Percentiles rank a stretch among this genome's conserved stretches.
Conservation (phyloP, 2,888 invertebrate species). For the Habroteleia sp. region DNA sequence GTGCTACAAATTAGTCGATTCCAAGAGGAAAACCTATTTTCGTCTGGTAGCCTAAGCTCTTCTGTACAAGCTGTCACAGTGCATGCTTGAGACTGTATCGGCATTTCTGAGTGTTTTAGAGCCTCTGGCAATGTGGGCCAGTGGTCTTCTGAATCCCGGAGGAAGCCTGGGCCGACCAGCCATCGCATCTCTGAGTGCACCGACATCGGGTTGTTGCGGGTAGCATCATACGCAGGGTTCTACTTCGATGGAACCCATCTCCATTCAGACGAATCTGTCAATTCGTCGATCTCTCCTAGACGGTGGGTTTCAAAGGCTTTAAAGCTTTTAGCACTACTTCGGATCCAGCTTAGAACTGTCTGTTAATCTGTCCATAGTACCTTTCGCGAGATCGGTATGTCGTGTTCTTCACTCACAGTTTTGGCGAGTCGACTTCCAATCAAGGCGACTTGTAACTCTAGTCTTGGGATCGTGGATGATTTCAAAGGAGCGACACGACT, state of each 20-base stretch:
- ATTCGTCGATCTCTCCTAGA: conserved; percentile 64
- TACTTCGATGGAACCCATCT: conserved; percentile 61
- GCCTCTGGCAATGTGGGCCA: too few relatives aligned
- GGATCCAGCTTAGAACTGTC: conserved; percentile 5
- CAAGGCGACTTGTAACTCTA: conserved; percentile 37
- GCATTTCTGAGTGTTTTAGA: too few relatives aligned
- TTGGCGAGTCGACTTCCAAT: conserved; percentile 21
- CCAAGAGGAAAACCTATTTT: too few relatives aligned
- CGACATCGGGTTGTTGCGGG: not conserved
- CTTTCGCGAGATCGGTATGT: not conserved
- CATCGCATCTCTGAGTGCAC: too few relatives aligned
- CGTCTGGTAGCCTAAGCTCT: too few relatives aligned
- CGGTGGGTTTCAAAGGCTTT: conserved; percentile 61
- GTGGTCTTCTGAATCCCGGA: too few relatives aligned
- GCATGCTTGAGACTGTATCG: too few relatives aligned
- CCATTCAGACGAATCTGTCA: conserved; percentile 54
- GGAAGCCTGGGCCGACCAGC: too few relatives aligned
- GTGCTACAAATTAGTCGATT: too few relatives aligned
- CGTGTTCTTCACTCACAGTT: conserved; percentile 20
- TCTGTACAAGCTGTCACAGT: too few relatives aligned
- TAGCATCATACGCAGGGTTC: conserved; percentile 67
- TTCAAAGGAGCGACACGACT: conserved; percentile 28
- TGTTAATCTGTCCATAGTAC: conserved; percentile 23
- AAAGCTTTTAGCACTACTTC: not conserved
- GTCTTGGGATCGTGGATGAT: conserved; percentile 7